Percentiles rank a stretch among this genome's conserved stretches.
Conservation (phyloP, 1,140 invertebrate species). For the Daktulosphaira vitifoliae region DNA sequence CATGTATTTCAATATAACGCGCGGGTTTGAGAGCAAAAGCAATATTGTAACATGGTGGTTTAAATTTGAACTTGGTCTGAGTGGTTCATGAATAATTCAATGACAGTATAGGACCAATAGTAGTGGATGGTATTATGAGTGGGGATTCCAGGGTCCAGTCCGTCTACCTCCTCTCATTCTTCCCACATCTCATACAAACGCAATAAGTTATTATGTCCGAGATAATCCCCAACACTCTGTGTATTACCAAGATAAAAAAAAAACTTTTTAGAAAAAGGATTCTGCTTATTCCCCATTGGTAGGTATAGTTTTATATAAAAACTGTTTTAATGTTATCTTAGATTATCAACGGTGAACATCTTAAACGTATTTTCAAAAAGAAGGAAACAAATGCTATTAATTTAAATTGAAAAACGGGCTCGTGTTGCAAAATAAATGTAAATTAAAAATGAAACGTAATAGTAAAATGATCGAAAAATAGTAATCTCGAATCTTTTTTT, state of each 20-base stretch:
- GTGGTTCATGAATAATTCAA: slow-evolving; percentile 33
- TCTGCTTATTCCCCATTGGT: neutral
- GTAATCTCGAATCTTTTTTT: too few species aligned
- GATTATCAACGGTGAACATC: slow-evolving; percentile 2
- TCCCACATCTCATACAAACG: slow-evolving; percentile 31
- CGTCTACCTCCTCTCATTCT: slow-evolving; percentile 25
- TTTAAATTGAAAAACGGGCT: slow-evolving; percentile 18
- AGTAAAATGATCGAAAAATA: neutral
- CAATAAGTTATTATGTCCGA: slow-evolving; percentile 32
- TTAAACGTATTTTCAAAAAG: neutral
- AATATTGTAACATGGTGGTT: slow-evolving; percentile 30
- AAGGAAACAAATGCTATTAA: neutral
- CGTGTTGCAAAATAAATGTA: neutral
- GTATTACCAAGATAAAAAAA: slow-evolving; percentile 24
- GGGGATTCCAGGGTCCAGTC: slow-evolving; percentile 33
- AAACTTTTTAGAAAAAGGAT: slow-evolving; percentile 19
- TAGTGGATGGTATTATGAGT: slow-evolving; percentile 21
- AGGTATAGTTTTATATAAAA: neutral
- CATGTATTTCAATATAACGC: neutral
- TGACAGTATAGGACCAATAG: slow-evolving; percentile 19
- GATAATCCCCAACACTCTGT: slow-evolving; percentile 24
- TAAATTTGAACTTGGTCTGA: slow-evolving; percentile 31
- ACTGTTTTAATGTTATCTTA: slow-evolving; percentile 22
- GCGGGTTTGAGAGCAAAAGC: slow-evolving; percentile 18
- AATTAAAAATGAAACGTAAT: neutral